Evolutionary conservation across 2,113 vertebrate species (phyloP), one percentile per base, ranked within the genome.

Genomic region (Psammodynastes pulverulentus): DNA sequence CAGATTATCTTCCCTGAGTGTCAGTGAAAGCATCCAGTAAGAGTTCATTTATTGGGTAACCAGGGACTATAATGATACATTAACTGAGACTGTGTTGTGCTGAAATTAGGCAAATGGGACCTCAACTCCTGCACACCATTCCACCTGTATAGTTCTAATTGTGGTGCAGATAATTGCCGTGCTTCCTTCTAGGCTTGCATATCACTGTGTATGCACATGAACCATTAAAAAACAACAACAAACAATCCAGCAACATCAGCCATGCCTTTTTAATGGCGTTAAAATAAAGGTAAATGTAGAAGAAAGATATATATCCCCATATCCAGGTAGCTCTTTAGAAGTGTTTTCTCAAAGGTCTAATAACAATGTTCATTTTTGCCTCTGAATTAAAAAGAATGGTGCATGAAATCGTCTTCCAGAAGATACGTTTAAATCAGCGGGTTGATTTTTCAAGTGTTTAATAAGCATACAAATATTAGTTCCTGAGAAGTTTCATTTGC

Each of bases 31-130:
- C 52, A 94, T 93, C 92, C 94, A 95, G 92, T 95, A 96, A 94
- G 46, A 96, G 89, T 89, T 93, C 91, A 96, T 97, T 96, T 96
- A 94, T 96, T 91, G 96, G 91, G 93, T 93, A 96, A 95, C 87
- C 95, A 92, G 88, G 91, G 90, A 92, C 95, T 92, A 93, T 88
- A 93, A 94, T 29, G 49, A 93, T 94, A 93, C 90, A 93, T 93
- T 93, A 95, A 93, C 93, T 85, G 93, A 85, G 72, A 46, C n/a
- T 89, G 79, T 39, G 19, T 54, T 56, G 45, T 62, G 43, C 51
- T 53, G 39, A 88, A 94, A 88, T 94, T 93, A 92, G 79, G 58
- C 92, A 94, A 88, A 92, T 12, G 87, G 86, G 96, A 85, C 93
- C 88, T 85, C 3, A 93, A 3, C 52, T 21, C 46, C 92, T 51